These are phyloP conservation scores for Chymomyza caudatula DNA, from an alignment of 2,888 invertebrate genomes.

Conservation along the genomic window DNA sequence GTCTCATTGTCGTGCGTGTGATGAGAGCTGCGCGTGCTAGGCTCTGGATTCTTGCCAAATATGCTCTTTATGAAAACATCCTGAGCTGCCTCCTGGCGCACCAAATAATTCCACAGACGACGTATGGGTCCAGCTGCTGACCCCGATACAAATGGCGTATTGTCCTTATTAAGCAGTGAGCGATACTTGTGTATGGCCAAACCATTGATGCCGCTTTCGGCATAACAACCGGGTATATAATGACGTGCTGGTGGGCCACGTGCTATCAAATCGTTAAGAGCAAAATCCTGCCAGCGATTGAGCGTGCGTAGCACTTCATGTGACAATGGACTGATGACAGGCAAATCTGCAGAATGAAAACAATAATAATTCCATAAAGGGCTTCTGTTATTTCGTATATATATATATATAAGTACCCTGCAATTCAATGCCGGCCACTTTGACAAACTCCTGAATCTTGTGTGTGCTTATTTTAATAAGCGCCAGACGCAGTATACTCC, in stretches of 20 bases:
- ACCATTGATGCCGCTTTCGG: constrained; percentile 86
- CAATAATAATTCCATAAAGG: neutral
- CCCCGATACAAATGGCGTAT: constrained; percentile 93
- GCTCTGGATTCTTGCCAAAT: constrained; percentile 86
- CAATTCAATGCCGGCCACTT: constrained; percentile 92
- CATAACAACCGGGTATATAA: constrained; percentile 93
- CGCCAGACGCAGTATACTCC: constrained; percentile 95
- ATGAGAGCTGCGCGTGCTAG: constrained; percentile 45
- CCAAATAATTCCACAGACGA: constrained; percentile 94
- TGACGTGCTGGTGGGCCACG: constrained; percentile 88
- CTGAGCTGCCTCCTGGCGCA: constrained; percentile 94
- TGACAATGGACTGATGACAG: constrained; percentile 94
- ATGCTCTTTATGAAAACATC: constrained; percentile 97
- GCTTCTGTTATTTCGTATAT: neutral
- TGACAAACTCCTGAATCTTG: constrained; percentile 92
- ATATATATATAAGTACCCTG: constrained; percentile 82
- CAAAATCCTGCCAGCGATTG: constrained; percentile 92
- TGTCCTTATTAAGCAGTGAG: constrained; percentile 92
- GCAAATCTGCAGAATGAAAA: constrained; percentile 83
- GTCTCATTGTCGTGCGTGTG: constrained; percentile 74
- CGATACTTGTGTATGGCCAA: constrained; percentile 95
- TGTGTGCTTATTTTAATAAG: constrained; percentile 90
- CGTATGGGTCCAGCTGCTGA: constrained; percentile 86
- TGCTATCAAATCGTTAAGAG: constrained; percentile 82
- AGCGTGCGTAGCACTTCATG: constrained; percentile 92